Evolutionary conservation across 2,797 vertebrate genomes (phyloP).

Genomic region (Ctenosaura bakeri): DNA sequence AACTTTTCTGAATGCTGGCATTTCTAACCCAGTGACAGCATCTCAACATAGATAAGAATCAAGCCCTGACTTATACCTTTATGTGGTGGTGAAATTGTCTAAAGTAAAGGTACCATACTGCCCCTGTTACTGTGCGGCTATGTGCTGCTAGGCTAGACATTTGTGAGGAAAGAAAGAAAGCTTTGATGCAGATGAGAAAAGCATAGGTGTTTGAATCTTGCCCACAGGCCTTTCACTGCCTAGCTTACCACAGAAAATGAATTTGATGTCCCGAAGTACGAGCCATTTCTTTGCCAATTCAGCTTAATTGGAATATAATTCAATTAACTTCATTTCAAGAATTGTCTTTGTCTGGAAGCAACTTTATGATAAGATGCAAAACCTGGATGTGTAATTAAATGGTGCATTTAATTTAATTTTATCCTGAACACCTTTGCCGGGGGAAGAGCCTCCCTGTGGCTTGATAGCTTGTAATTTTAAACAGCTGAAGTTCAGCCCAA

Average conservation of each 20-base stretch:
- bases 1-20: too few relatives aligned
- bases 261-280: not conserved
- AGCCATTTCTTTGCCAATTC: conserved; percentile 42
- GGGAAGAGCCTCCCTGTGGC: conserved; percentile 24
- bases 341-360: conserved; percentile 48
- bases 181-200: not conserved
- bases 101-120: not conserved
- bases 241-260: conserved; percentile 32
- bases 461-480: conserved; percentile 46
- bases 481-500: conserved; percentile 43
- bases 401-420: conserved; percentile 46
- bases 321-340: conserved; percentile 46
- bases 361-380: conserved; percentile 50
- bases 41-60: not conserved
- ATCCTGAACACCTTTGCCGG: conserved; percentile 33
- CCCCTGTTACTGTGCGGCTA: not conserved
- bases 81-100: not conserved
- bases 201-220: not conserved
- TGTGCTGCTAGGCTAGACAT: not conserved
- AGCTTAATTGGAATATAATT: conserved; percentile 50
- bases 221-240: conserved; percentile 2
- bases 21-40: not conserved
- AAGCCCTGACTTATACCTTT: not conserved
- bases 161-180: not conserved
- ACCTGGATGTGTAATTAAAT: conserved; percentile 52